phyloP scores from a whole-genome alignment of 2,888 invertebrate genomes.

The Lysandra bellargus region DNA sequence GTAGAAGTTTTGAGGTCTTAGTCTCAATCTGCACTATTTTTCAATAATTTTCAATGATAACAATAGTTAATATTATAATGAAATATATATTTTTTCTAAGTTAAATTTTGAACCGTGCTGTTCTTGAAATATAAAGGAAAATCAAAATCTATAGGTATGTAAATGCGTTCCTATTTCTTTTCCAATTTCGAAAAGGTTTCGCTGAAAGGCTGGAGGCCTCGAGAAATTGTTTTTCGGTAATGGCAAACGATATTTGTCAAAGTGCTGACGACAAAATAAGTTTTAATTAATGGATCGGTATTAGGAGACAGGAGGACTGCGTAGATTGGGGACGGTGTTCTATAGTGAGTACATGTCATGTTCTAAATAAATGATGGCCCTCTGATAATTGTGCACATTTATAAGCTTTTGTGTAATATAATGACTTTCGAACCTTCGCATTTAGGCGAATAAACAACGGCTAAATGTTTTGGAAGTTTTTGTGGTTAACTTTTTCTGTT shows the following conservation, averaged over 20 bases:
- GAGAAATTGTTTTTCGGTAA: conserved; percentile 50
- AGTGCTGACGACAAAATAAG: conserved; percentile 72
- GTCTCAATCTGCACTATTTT: background rate
- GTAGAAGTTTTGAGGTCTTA: background rate
- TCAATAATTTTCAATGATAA: background rate
- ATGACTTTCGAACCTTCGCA: background rate
- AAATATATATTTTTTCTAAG: background rate
- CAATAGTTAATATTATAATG: no score
- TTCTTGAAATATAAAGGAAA: conserved; percentile 7
- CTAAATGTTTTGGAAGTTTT: background rate
- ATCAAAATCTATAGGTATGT: conserved; percentile 27
- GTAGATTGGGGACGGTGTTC: conserved; percentile 57
- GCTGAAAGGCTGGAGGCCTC: conserved; percentile 23
- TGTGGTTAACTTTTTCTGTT: no score
- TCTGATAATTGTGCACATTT: conserved; percentile 28
- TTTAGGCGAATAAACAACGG: background rate
- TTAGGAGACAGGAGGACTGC: conserved; percentile 64
- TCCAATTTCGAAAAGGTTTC: conserved; percentile 30
- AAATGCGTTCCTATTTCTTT: conserved; percentile 22
- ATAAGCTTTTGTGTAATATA: conserved; percentile 26
- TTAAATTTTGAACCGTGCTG: background rate
- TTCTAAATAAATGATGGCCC: conserved; percentile 40
- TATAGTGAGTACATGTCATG: conserved; percentile 38
- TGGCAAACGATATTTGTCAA: conserved; percentile 58
- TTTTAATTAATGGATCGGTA: conserved; percentile 80